Evolutionary conservation across 2,797 vertebrate species (phyloP).

Genomic region (Sitta carolinensis): DNA sequence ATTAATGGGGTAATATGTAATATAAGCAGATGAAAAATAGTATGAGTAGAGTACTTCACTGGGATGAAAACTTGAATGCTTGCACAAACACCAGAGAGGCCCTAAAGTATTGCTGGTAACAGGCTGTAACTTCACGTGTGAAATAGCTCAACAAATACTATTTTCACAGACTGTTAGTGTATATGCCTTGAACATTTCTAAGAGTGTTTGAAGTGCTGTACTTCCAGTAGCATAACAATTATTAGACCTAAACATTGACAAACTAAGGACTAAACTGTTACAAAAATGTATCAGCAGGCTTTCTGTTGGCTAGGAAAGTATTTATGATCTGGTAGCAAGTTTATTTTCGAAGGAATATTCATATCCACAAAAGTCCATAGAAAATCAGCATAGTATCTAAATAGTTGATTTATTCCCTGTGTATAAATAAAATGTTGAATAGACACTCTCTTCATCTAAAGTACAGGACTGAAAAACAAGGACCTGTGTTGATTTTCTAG

Average conservation of each 20-base stretch:
- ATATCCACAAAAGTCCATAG: background rate
- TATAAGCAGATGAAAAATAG: background rate
- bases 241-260: background rate
- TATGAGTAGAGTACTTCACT: background rate
- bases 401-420: background rate
- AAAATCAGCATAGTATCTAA: background rate
- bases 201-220: background rate
- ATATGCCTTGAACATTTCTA: background rate
- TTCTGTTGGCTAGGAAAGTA: background rate
- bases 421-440: conserved; percentile 59
- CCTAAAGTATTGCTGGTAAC: background rate
- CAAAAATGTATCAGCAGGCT: background rate
- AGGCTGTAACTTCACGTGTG: background rate
- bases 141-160: background rate
- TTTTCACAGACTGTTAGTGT: background rate
- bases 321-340: background rate
- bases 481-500: background rate
- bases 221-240: background rate
- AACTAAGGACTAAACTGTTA: background rate
- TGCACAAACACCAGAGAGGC: background rate
- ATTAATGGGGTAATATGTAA: background rate
- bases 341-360: background rate
- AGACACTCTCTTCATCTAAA: background rate
- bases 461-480: background rate
- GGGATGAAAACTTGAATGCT: conserved; percentile 1